Evolutionary conservation across 53 echinoderm and acorn worm genomes (phyloP).

Genomic region (Actinopyga echinites): DNA sequence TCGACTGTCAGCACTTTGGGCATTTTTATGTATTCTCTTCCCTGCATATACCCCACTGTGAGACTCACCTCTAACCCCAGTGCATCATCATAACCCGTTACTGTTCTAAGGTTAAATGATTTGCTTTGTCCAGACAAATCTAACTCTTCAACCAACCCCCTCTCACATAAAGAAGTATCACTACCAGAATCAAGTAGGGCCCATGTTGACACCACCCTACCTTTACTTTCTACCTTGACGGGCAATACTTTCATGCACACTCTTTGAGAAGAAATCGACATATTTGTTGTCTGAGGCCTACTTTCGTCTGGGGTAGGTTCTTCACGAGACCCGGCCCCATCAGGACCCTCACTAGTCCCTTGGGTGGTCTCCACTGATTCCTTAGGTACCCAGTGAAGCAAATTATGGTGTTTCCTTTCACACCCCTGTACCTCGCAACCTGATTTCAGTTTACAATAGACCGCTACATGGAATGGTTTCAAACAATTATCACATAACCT

Average conservation of each 20-base stretch:
- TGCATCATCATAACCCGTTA: background rate
- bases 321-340: background rate
- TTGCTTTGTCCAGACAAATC: conserved; percentile 1
- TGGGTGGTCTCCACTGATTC: no score
- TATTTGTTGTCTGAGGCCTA: background rate
- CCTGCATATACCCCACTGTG: background rate
- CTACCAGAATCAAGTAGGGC: conserved; percentile 60
- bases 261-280: conserved; percentile 8
- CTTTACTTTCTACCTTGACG: background rate
- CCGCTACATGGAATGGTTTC: conserved; percentile 41
- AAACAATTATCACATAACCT: conserved; percentile 61
- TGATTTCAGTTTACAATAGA: conserved; percentile 32
- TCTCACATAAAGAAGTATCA: conserved; percentile 48
- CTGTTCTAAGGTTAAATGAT: conserved; percentile 5
- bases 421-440: conserved; percentile 46
- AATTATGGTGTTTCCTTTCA: conserved; percentile 52
- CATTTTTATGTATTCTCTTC: background rate
- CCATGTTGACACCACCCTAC: conserved; percentile 42
- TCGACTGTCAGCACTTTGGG: conserved; percentile 44
- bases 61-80: conserved; percentile 4
- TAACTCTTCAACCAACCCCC: conserved; percentile 32
- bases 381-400: no score
- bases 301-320: background rate
- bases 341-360: no score
- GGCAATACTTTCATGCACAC: conserved; percentile 29